A percentile compares a stretch with the other conserved stretches of the same genome.
Evolutionary conservation across 2,113 vertebrate species (phyloP).

Genomic region (Balaenoptera acutorostrata): DNA sequence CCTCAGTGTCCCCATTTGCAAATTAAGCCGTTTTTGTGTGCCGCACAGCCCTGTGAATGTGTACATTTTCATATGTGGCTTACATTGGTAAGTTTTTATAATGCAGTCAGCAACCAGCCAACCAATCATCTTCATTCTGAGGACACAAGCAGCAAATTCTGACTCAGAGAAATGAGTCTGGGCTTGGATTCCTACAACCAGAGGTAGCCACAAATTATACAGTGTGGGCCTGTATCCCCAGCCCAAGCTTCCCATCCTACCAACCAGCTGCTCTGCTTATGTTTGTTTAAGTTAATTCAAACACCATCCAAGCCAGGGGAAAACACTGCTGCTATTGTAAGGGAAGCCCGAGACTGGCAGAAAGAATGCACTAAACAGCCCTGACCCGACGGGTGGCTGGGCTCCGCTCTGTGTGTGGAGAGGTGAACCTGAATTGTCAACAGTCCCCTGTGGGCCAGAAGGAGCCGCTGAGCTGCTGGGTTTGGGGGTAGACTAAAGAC

Average conservation of each 20-base stretch:
- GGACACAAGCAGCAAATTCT: not conserved
- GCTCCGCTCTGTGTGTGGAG: accelerated
- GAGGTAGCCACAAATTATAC: not conserved
- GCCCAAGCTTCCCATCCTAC: not conserved
- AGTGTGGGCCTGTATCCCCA: not conserved
- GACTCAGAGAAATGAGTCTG: not conserved
- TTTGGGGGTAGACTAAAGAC: not conserved
- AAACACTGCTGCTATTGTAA: conserved; percentile 20
- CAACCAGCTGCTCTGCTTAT: not conserved
- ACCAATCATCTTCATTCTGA: not conserved
- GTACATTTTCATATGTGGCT: not conserved
- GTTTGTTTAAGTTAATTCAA: conserved; percentile 22
- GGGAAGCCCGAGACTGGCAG: not conserved
- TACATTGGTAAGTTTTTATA: not conserved
- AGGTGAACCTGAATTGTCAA: accelerated
- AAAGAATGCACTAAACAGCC: not conserved
- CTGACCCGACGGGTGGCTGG: accelerated
- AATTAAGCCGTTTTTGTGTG: not conserved
- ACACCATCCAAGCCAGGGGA: not conserved
- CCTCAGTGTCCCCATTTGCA: not conserved
- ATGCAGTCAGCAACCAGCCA: not conserved
- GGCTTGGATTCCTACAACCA: not conserved
- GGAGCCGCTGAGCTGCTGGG: not conserved
- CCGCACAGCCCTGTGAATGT: not conserved
- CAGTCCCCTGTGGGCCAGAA: not conserved